Evolutionary conservation across 2,113 vertebrate genomes (phyloP).

Genomic region (Tapirus terrestris): DNA sequence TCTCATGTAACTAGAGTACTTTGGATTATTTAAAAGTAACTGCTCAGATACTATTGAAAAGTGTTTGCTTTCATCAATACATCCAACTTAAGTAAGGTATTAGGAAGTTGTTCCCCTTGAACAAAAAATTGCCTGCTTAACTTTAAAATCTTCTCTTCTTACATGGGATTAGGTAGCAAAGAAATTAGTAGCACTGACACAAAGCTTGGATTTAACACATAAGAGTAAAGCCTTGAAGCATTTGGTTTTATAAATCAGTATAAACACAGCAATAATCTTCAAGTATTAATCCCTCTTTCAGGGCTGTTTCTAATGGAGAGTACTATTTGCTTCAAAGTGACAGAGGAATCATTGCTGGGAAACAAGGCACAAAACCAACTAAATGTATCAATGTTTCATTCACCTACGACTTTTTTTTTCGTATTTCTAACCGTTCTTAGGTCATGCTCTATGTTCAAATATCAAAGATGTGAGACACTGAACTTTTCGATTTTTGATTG

Average conservation of each 20-base stretch:
- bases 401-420: neutral
- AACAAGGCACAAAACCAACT: neutral
- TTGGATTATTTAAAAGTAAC: slow-evolving; percentile 51
- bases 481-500: neutral
- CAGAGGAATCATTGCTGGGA: slow-evolving; percentile 48
- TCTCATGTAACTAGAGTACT: neutral
- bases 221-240: slow-evolving; percentile 64
- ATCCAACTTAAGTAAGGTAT: slow-evolving; percentile 40
- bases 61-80: slow-evolving; percentile 46
- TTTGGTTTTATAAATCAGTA: slow-evolving; percentile 76
- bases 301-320: slow-evolving; percentile 20
- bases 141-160: slow-evolving; percentile 82
- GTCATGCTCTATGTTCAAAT: neutral
- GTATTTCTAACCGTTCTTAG: neutral
- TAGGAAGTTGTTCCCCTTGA: slow-evolving; percentile 73
- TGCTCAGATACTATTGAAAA: slow-evolving; percentile 58
- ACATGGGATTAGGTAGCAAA: slow-evolving; percentile 78
- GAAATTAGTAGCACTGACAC: slow-evolving; percentile 72
- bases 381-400: neutral
- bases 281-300: slow-evolving; percentile 55
- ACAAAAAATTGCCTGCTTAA: slow-evolving; percentile 69
- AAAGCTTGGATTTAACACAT: slow-evolving; percentile 73
- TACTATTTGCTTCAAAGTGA: slow-evolving; percentile 37
- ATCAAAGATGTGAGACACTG: neutral
- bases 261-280: slow-evolving; percentile 64